These are phyloP conservation scores for Theristicus caerulescens DNA, from an alignment of 2,113 vertebrate species.

Conservation along the genomic window DNA sequence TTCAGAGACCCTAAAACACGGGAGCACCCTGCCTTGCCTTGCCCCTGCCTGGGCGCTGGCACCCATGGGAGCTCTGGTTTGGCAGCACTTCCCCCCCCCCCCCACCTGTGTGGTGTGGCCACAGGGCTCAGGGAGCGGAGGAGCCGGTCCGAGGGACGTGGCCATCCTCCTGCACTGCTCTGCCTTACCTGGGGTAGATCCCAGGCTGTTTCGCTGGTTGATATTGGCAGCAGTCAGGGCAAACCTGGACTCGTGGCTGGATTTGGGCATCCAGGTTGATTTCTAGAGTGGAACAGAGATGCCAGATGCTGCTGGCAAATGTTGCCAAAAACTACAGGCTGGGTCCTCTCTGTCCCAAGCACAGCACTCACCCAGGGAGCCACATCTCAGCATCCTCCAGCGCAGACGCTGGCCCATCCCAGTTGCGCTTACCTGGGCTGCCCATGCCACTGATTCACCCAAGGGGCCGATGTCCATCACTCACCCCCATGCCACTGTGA, in stretches of 20 bases:
- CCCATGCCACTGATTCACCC: fast-evolving
- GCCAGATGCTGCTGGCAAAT: not conserved
- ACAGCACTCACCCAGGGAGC: not conserved
- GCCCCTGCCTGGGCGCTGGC: not conserved
- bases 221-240: not conserved
- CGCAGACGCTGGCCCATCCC: not conserved
- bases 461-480: fast-evolving
- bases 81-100: fast-evolving
- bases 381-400: not conserved
- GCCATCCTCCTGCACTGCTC: not conserved
- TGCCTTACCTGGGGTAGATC: not conserved
- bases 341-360: not conserved
- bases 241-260: not conserved
- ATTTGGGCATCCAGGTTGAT: not conserved
- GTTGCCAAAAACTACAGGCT: not conserved
- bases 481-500: not conserved
- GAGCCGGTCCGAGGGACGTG: not conserved
- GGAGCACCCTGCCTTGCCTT: not conserved
- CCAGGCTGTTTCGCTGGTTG: not conserved
- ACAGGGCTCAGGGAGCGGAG: not conserved
- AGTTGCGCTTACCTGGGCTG: not conserved
- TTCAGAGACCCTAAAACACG: not conserved
- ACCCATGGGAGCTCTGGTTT: not conserved
- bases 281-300: not conserved
- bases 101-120: not conserved